Conservation (phyloP, 2,113 vertebrate genomes). For the Elgaria multicarinata region DNA sequence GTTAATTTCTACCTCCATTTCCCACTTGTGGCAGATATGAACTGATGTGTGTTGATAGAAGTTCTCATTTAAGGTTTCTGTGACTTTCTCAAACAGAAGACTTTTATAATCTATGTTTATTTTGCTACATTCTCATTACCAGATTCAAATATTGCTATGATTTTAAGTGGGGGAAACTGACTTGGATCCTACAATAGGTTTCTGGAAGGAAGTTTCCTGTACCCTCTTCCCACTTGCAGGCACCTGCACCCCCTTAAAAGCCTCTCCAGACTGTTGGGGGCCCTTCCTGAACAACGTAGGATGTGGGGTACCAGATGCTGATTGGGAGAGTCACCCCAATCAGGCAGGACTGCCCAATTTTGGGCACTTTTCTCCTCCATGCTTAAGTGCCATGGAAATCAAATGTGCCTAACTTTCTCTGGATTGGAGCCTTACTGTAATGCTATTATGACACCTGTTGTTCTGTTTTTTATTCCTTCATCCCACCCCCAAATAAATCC, state of each 20-base stretch:
- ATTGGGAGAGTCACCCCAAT: background rate
- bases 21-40: background rate
- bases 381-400: background rate
- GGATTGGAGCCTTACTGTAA: background rate
- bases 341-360: background rate
- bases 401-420: background rate
- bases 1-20: background rate
- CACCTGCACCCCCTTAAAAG: background rate
- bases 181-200: background rate
- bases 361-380: background rate
- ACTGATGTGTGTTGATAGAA: background rate
- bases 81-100: background rate
- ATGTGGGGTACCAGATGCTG: background rate
- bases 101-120: background rate
- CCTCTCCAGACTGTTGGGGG: background rate
- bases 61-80: background rate
- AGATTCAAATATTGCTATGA: background rate
- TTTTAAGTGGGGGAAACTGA: background rate
- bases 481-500: background rate
- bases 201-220: background rate
- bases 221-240: background rate
- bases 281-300: background rate
- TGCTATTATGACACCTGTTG: background rate
- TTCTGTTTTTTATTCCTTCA: background rate
- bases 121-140: background rate